Conservation (phyloP, 2,888 invertebrate genomes). For the Plutella xylostella region DNA sequence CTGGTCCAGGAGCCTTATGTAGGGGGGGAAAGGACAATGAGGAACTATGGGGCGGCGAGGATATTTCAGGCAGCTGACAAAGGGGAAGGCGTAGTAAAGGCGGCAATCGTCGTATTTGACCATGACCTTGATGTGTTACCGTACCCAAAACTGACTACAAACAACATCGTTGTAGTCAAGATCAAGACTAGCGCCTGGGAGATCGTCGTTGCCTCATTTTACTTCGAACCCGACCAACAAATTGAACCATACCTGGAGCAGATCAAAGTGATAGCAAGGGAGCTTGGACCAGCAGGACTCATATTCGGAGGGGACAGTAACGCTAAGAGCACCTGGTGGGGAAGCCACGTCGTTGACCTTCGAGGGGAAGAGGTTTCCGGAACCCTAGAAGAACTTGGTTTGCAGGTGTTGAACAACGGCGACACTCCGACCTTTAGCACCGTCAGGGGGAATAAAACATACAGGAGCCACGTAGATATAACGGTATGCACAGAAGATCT, state of each 20-base stretch:
- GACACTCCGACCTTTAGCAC: constrained; percentile 12
- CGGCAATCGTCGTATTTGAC: constrained; percentile 4
- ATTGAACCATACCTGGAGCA: not conserved
- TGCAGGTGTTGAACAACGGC: constrained; percentile 11
- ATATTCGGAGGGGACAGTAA: constrained; percentile 19
- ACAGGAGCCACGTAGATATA: constrained; percentile 13
- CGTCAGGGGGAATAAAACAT: constrained; percentile 7
- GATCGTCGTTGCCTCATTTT: not conserved
- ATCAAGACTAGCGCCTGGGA: not conserved
- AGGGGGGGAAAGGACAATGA: constrained; percentile 4
- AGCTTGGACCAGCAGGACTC: constrained; percentile 2
- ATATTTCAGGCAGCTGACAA: not conserved
- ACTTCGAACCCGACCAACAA: not conserved
- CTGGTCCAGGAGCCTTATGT: constrained; percentile 16
- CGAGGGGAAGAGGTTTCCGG: constrained; percentile 12
- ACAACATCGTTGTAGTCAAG: not conserved
- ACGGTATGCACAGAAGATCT: constrained; percentile 1
- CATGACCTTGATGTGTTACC: not conserved
- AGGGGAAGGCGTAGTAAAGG: not conserved
- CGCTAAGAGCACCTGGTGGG: constrained; percentile 19
- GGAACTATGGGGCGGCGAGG: not conserved
- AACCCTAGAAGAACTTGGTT: constrained; percentile 8
- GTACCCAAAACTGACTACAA: not conserved
- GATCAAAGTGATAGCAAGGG: not conserved
- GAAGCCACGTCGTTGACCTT: constrained; percentile 12